These are phyloP conservation scores for Oreonectes daqikongensis DNA, from an alignment of 2,797 vertebrate species.

Conservation along the genomic window DNA sequence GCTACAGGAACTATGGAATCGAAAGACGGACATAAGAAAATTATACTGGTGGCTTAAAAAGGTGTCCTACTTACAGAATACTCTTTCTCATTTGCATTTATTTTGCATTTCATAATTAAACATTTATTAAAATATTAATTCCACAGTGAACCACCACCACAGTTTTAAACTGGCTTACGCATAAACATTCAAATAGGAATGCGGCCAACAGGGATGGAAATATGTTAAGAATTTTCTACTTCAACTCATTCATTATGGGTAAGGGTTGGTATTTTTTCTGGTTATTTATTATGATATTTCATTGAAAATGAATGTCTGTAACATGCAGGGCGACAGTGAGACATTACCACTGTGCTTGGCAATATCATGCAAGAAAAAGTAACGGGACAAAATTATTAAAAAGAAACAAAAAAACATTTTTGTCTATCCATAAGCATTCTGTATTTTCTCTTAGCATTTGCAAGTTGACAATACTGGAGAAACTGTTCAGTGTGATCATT, in stretches of 20 bases:
- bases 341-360: slow-evolving; percentile 78
- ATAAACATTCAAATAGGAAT: slow-evolving; percentile 28
- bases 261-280: background rate
- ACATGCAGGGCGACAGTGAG: slow-evolving; percentile 79
- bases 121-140: slow-evolving; percentile 34
- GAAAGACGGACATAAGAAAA: slow-evolving; percentile 16
- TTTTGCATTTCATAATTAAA: background rate
- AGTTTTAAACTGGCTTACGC: slow-evolving; percentile 14
- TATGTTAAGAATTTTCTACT: slow-evolving; percentile 2
- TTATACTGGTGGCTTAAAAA: background rate
- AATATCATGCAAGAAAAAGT: slow-evolving; percentile 78
- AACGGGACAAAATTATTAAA: too few relatives aligned
- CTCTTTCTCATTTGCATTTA: slow-evolving; percentile 23
- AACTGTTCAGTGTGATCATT: slow-evolving; percentile 87
- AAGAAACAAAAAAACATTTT: slow-evolving; percentile 67
- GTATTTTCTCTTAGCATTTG: slow-evolving; percentile 85
- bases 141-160: background rate
- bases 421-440: slow-evolving; percentile 37
- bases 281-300: slow-evolving; percentile 15
- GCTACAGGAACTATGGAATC: slow-evolving; percentile 3
- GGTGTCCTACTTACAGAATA: slow-evolving; percentile 24
- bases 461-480: slow-evolving; percentile 99
- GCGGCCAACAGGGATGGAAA: background rate
- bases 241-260: slow-evolving; percentile 10
- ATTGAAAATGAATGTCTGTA: slow-evolving; percentile 59